A percentile compares a stretch with the other conserved stretches of the same genome.
phyloP scores from a whole-genome alignment of 2,888 invertebrate species.

The Desoria tigrina region DNA sequence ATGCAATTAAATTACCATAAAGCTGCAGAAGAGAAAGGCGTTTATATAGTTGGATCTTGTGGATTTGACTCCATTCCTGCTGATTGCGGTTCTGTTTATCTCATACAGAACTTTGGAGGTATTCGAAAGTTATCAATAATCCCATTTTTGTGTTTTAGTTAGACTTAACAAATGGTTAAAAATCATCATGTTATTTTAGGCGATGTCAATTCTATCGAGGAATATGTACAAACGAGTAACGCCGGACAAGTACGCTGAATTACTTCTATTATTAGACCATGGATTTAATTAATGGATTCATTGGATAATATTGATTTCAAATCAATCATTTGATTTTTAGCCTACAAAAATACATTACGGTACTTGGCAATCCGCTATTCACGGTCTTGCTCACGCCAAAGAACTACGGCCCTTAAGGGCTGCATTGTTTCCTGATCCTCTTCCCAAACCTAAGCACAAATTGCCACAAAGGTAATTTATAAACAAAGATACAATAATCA shows the following conservation, averaged over 20 bases:
- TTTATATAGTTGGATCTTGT: conserved; percentile 85
- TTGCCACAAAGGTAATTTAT: conserved; percentile 61
- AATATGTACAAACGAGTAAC: too few relatives aligned
- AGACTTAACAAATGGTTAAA: too few relatives aligned
- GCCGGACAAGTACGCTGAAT: conserved; percentile 33
- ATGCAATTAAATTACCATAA: conserved; percentile 81
- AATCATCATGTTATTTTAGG: too few relatives aligned
- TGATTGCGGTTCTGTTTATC: conserved; percentile 76
- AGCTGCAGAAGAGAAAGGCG: conserved; percentile 71
- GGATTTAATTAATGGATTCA: too few relatives aligned
- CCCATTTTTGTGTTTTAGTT: too few relatives aligned
- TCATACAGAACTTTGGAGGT: conserved; percentile 76
- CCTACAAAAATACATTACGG: conserved; percentile 72
- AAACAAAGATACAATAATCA: too few relatives aligned
- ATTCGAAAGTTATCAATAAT: too few relatives aligned
- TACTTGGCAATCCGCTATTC: conserved; percentile 85
- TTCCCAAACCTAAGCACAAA: conserved; percentile 67
- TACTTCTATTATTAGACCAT: too few relatives aligned
- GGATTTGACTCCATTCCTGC: conserved; percentile 91
- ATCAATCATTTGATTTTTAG: conserved; percentile 40
- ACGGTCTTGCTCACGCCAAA: conserved; percentile 68
- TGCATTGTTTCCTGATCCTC: conserved; percentile 67
- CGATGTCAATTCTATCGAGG: too few relatives aligned
- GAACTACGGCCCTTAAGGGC: conserved; percentile 69
- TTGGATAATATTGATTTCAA: too few relatives aligned